phyloP scores from a whole-genome alignment of 2,113 vertebrate species.

The Psammodynastes pulverulentus region DNA sequence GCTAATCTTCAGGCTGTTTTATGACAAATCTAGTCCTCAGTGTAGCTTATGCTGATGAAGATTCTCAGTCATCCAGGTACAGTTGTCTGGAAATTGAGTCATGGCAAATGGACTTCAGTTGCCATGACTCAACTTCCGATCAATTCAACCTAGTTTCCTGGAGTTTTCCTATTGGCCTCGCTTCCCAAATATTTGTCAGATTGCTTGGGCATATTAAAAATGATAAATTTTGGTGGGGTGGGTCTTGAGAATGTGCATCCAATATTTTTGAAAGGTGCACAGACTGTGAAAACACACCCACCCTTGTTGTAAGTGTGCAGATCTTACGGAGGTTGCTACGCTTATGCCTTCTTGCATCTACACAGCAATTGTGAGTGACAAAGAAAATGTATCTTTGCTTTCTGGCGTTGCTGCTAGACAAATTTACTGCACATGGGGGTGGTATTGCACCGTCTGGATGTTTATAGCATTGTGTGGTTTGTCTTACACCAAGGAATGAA shows the following conservation, averaged over 20 bases:
- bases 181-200: neutral
- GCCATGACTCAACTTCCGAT: neutral
- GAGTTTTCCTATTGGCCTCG: neutral
- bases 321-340: neutral
- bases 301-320: neutral
- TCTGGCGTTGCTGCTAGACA: conserved; percentile 26
- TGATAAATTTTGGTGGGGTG: neutral
- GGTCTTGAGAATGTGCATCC: neutral
- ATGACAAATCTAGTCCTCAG: neutral
- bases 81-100: neutral
- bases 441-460: conserved; percentile 49
- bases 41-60: neutral
- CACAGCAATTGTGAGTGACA: neutral
- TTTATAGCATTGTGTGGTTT: fast-evolving
- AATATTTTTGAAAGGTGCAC: neutral
- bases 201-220: neutral
- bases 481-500: neutral
- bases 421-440: conserved; percentile 59
- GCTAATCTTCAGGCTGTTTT: neutral
- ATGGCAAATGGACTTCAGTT: neutral
- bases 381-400: fast-evolving
- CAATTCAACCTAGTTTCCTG: neutral
- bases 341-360: neutral
- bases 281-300: neutral
- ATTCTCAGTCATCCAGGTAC: neutral